These are phyloP conservation scores for Ia io DNA, from an alignment of 2,113 vertebrate genomes.

Conservation along the genomic window DNA sequence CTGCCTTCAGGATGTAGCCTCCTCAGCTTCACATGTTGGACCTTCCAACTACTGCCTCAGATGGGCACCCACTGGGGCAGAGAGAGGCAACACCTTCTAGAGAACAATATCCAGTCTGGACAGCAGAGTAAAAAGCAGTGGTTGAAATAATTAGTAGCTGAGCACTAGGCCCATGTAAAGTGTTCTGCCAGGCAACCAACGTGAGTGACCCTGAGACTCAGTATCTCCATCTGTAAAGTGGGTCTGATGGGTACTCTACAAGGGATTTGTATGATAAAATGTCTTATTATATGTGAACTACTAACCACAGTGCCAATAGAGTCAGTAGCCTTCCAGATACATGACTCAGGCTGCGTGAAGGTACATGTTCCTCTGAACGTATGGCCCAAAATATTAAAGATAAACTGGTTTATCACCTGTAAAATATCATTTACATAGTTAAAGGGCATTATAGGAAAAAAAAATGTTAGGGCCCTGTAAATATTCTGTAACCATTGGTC, in stretches of 20 bases:
- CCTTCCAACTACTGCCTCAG: background rate
- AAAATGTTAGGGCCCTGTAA: background rate
- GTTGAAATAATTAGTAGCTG: background rate
- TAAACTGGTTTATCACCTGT: background rate
- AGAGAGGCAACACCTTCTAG: background rate
- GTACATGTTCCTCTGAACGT: background rate
- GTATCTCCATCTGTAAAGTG: background rate
- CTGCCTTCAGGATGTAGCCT: fast-evolving
- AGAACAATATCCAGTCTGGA: too few relatives aligned
- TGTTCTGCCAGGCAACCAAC: too few relatives aligned
- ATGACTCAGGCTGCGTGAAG: background rate
- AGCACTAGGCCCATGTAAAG: too few relatives aligned
- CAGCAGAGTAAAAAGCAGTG: too few relatives aligned
- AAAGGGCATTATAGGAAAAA: background rate
- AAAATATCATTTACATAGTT: background rate
- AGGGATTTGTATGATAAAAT: fast-evolving
- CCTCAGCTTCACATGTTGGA: fast-evolving
- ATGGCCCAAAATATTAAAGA: background rate
- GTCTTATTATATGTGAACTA: fast-evolving
- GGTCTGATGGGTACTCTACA: fast-evolving
- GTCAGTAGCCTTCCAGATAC: fast-evolving
- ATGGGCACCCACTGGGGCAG: fast-evolving
- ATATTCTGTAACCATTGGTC: background rate
- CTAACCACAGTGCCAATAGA: background rate
- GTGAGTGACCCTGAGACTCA: background rate